A percentile compares a stretch with the other conserved stretches of the same genome.
These are phyloP conservation scores for Caenorhabditis auriculariae DNA, from an alignment of 2,888 invertebrate genomes.

Conservation along the genomic window DNA sequence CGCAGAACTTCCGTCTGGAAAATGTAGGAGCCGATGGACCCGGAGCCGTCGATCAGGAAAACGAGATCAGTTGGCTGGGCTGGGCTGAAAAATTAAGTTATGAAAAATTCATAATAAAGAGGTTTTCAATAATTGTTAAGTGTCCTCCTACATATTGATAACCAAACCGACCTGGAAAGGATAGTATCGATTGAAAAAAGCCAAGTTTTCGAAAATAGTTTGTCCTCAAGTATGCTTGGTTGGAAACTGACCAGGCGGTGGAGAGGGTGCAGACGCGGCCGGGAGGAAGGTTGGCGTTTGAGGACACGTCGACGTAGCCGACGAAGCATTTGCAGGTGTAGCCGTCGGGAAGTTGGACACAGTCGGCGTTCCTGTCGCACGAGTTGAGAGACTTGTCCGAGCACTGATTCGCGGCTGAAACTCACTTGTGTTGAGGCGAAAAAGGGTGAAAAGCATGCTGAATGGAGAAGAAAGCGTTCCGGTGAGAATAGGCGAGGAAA, in stretches of 20 bases:
- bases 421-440: background rate
- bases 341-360: slow-evolving; percentile 47
- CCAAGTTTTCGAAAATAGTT: no score
- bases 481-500: background rate
- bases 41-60: slow-evolving; percentile 63
- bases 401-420: slow-evolving; percentile 45
- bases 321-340: slow-evolving; percentile 55
- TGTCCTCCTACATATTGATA: no score
- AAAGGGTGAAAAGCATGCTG: background rate
- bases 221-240: no score
- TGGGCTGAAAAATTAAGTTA: slow-evolving; percentile 11
- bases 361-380: slow-evolving; percentile 53
- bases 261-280: slow-evolving; percentile 61
- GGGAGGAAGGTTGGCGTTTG: slow-evolving; percentile 56
- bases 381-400: slow-evolving; percentile 44
- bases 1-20: slow-evolving; percentile 62
- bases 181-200: no score
- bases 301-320: slow-evolving; percentile 61
- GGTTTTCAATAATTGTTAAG: no score
- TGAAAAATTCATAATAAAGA: no score
- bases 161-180: no score
- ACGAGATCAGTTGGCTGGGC: slow-evolving; percentile 61
- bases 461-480: background rate
- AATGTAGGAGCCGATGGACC: slow-evolving; percentile 62
- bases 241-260: slow-evolving; percentile 58